These are phyloP conservation scores for Ceratotherium simum DNA, from an alignment of 2,113 vertebrate genomes.

Conservation along the genomic window DNA sequence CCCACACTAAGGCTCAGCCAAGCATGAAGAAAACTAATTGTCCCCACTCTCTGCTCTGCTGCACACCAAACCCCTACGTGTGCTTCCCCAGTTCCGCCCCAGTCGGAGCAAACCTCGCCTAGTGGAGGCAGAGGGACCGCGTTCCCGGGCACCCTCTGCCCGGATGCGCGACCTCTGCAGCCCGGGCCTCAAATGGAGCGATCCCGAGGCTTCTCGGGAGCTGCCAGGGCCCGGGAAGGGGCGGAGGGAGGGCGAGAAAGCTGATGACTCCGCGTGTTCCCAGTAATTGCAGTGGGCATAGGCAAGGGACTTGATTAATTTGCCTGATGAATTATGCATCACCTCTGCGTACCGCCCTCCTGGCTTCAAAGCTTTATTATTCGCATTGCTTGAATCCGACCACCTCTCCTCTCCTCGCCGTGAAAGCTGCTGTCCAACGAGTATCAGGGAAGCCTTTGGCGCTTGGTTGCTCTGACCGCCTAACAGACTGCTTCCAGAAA, in stretches of 20 bases:
- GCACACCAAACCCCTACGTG: constrained; percentile 81
- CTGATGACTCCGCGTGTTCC: constrained; percentile 74
- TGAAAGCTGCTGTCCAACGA: constrained; percentile 73
- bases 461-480: constrained; percentile 67
- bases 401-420: constrained; percentile 76
- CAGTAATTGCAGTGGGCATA: constrained; percentile 85
- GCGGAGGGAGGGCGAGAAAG: constrained; percentile 53
- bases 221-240: not conserved
- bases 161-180: constrained; percentile 46
- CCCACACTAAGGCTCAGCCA: constrained; percentile 86
- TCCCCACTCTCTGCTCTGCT: constrained; percentile 89
- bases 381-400: constrained; percentile 77
- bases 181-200: constrained; percentile 17
- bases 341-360: constrained; percentile 54
- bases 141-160: constrained; percentile 76
- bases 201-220: constrained; percentile 42
- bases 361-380: constrained; percentile 85
- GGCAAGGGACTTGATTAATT: constrained; percentile 87
- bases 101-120: constrained; percentile 68
- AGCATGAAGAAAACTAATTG: constrained; percentile 92
- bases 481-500: not conserved
- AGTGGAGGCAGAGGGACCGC: constrained; percentile 77
- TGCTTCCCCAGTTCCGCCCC: constrained; percentile 70
- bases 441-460: constrained; percentile 54
- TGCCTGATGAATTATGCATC: constrained; percentile 89